phyloP scores from a whole-genome alignment of 2,797 vertebrate species.

The Myotis planiceps region DNA sequence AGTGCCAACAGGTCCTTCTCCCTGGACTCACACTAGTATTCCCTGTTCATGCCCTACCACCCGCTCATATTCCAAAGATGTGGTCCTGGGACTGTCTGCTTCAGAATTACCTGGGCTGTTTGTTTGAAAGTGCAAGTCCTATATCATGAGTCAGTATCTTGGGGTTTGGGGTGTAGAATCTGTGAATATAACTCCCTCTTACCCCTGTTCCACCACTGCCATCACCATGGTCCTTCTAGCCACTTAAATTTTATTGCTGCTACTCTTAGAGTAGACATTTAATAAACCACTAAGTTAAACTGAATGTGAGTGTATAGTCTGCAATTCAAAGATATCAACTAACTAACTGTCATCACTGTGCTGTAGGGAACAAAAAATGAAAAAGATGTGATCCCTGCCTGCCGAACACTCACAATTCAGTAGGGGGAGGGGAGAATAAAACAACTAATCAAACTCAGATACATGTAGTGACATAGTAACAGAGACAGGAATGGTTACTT shows the following conservation, averaged over 20 bases:
- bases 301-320: neutral
- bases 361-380: neutral
- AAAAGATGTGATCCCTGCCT: neutral
- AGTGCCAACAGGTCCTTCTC: neutral
- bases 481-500: neutral
- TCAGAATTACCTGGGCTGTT: neutral
- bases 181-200: neutral
- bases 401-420: neutral
- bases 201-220: neutral
- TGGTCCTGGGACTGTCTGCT: neutral
- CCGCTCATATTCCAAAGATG: neutral
- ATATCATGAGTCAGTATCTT: neutral
- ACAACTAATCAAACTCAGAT: neutral
- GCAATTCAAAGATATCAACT: neutral
- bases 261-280: neutral
- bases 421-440: neutral
- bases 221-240: no score
- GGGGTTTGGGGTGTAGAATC: neutral
- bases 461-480: neutral
- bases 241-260: neutral
- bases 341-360: neutral
- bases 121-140: neutral
- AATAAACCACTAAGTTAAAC: neutral
- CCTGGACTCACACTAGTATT: constrained; percentile 9
- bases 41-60: neutral